A percentile compares a stretch with the other conserved stretches of the same genome.
phyloP scores from a whole-genome alignment of 2,888 invertebrate species.

The Uropetala carovei region DNA sequence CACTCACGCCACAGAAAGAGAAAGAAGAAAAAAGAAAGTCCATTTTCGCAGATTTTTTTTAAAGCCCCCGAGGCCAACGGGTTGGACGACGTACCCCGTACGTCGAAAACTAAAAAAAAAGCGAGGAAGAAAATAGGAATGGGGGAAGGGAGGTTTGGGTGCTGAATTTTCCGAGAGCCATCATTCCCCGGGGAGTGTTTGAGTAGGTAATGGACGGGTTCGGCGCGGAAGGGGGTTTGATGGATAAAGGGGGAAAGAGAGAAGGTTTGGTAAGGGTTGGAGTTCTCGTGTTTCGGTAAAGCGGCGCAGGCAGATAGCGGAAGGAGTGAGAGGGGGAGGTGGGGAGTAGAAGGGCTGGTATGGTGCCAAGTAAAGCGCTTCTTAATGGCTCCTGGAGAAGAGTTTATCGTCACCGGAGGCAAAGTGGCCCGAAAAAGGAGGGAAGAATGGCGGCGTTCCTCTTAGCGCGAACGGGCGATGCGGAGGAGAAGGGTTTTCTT shows the following conservation, averaged over 20 bases:
- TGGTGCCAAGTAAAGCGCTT: neutral
- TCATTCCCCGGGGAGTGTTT: conserved; percentile 4
- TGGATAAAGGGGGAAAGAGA: neutral
- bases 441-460: neutral
- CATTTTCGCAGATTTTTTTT: neutral
- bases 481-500: neutral
- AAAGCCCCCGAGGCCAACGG: neutral
- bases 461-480: neutral
- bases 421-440: neutral
- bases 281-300: neutral
- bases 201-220: neutral
- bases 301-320: neutral
- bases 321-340: neutral
- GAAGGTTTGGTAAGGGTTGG: neutral
- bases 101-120: neutral
- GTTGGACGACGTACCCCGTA: neutral
- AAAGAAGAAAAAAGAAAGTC: neutral
- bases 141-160: neutral
- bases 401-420: conserved; percentile 23
- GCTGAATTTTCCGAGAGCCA: neutral
- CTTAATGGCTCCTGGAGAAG: conserved; percentile 29
- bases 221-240: neutral
- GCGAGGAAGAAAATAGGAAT: neutral
- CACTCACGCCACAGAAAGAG: neutral
- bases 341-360: conserved; percentile 19